Evolutionary conservation across 2,113 vertebrate species (phyloP).

Genomic region (Dolichotis patagonum): DNA sequence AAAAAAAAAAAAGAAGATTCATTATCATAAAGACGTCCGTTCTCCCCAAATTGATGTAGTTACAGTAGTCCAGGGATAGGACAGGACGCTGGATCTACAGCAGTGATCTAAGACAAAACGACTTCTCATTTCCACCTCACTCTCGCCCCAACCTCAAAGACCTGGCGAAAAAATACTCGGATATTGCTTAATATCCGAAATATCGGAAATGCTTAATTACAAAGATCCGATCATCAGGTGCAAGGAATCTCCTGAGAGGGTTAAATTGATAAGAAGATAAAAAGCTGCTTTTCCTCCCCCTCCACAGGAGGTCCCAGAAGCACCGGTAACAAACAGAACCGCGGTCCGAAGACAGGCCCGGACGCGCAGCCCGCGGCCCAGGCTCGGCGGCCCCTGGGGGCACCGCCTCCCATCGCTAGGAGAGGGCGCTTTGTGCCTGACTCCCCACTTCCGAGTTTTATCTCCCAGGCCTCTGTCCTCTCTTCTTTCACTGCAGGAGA

Average conservation of each 20-base stretch:
- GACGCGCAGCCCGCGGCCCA: not conserved
- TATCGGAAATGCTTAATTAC: not conserved
- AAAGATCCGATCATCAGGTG: not conserved
- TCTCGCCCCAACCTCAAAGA: not conserved
- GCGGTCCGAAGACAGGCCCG: not conserved
- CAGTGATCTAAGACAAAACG: not conserved
- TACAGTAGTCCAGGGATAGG: not conserved
- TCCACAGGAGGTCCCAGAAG: not conserved
- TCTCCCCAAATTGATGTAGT: not conserved
- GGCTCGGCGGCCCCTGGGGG: not conserved
- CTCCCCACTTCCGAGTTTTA: too few relatives aligned
- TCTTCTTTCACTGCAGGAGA: not conserved
- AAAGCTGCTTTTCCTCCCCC: not conserved
- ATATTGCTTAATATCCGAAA: not conserved
- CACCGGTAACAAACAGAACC: not conserved
- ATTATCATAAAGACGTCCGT: not conserved
- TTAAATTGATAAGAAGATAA: rapidly evolving
- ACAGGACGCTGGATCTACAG: not conserved
- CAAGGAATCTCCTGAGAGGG: not conserved
- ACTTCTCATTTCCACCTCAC: not conserved
- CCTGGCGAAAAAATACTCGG: not conserved
- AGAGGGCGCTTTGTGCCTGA: not conserved
- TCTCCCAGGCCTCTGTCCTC: not conserved
- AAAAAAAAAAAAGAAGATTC: not conserved
- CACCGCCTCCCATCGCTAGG: not conserved